Base-by-base conservation (phyloP, 2,888 invertebrate genomes). In the Cephus sareptanus region DNA sequence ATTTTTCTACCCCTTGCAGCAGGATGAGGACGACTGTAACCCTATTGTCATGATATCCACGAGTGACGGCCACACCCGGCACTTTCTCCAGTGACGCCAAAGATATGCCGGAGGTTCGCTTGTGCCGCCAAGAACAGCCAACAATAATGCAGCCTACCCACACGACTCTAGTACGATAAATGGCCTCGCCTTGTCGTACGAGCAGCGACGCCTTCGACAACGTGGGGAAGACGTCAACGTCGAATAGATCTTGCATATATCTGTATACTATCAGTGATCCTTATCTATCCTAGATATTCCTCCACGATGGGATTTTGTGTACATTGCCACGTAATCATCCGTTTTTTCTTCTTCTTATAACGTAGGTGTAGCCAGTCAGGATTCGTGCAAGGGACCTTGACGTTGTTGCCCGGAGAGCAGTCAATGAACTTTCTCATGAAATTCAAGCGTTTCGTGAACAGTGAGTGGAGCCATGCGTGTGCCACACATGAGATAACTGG, bases 61-160 rank as follows among this genome's bases (percentile, higher is more conserved):
- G 56, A 56, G 56, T 56, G 56, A 56, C 33, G 74, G 81, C 85
- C 85, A 85, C 86, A 81, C 84, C 86, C 86, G 84, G 69, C 82
- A 86, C 86, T 86, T 86, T 86, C 86, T 86, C 86, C 85, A 79
- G 78, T 81, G 81, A 84, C 85, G 84, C 84, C 85, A 83, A 86
- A 86, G 86, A 85, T 83, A 86, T 83, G 56, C 56, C 56, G 71
- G 71, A 71, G 31, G 30, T 71, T 30, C 33, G 33, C 23, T 15
- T 11, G 33, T n/a, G 71, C 15, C 31, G 71, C 33, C n/a, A 31
- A 31, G 31, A 33, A 33, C 15, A 9, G 71, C 33, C n/a, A 71
- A 71, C 71, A 33, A 33, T 33, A 33, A 31, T 31, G 13, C 31
- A 71, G 71, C 71, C 71, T 31, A 71, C 71, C 71, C 71, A 71